Percentiles rank a stretch among this genome's conserved stretches.
Evolutionary conservation across 1,140 invertebrate species (phyloP).

Genomic region (Drosophila miranda): DNA sequence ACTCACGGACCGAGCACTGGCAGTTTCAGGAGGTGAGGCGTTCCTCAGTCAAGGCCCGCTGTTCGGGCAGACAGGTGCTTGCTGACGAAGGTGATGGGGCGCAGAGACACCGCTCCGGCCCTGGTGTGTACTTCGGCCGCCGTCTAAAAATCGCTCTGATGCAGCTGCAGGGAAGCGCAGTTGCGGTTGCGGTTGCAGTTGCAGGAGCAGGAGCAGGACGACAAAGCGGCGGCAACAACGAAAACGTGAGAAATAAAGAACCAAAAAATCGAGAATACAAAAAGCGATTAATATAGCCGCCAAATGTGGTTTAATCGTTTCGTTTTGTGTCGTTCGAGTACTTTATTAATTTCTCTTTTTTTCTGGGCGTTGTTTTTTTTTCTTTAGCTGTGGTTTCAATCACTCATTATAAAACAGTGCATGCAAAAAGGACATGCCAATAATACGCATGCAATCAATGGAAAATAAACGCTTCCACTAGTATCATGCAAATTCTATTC

Average conservation of each 20-base stretch:
- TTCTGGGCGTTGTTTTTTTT: constrained; percentile 9
- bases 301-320: constrained; percentile 25
- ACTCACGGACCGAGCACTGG: constrained; percentile 78
- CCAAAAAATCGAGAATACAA: constrained; percentile 35
- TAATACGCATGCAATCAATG: constrained; percentile 58
- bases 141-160: constrained; percentile 86
- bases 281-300: constrained; percentile 43
- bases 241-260: constrained; percentile 14
- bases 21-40: constrained; percentile 82
- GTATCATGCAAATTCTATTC: constrained; percentile 25
- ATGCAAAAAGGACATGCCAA: constrained; percentile 71
- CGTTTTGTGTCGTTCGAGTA: constrained; percentile 25
- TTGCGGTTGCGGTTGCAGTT: neutral
- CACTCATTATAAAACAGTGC: constrained; percentile 46
- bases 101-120: constrained; percentile 82
- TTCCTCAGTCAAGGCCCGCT: constrained; percentile 83
- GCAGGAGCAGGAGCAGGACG: neutral
- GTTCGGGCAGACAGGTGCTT: constrained; percentile 82
- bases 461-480: constrained; percentile 19
- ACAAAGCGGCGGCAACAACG: constrained; percentile 19
- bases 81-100: constrained; percentile 83
- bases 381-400: constrained; percentile 25
- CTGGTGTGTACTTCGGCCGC: constrained; percentile 82
- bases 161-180: constrained; percentile 83
- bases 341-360: constrained; percentile 38